A percentile compares a stretch with the other conserved stretches of the same genome.
phyloP scores from a whole-genome alignment of 2,113 vertebrate species.

The Phrynosoma platyrhinos region DNA sequence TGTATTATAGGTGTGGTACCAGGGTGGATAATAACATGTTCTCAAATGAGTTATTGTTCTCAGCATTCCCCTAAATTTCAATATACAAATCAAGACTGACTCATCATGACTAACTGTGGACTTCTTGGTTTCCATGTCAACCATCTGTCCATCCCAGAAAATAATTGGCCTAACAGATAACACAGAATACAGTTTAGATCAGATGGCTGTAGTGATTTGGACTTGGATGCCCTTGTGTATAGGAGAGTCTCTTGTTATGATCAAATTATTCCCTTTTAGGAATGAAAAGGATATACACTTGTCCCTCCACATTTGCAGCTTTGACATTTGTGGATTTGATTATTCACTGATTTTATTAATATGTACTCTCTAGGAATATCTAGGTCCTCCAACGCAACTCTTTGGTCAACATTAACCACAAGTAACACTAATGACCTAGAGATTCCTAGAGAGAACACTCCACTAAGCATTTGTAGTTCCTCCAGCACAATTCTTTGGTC shows the following conservation, averaged over 20 bases:
- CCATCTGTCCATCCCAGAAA: constrained; percentile 5
- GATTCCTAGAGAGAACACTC: too few species aligned
- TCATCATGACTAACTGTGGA: neutral
- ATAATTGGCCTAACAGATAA: neutral
- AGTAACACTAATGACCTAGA: too few species aligned
- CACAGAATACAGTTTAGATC: neutral
- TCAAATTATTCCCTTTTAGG: neutral
- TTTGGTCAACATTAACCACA: too few species aligned
- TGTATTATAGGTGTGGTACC: neutral
- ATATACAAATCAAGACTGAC: neutral
- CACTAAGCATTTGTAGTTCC: too few species aligned
- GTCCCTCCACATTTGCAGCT: too few species aligned
- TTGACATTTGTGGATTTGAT: too few species aligned
- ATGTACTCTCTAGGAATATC: too few species aligned
- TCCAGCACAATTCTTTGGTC: too few species aligned
- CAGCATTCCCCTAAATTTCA: neutral
- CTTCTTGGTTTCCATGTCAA: neutral
- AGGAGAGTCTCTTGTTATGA: neutral
- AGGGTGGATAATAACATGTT: neutral
- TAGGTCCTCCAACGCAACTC: too few species aligned
- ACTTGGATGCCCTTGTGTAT: neutral
- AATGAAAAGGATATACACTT: too few species aligned
- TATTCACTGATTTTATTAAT: too few species aligned
- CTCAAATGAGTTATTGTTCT: constrained; percentile 5
- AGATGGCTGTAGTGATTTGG: neutral